Percentiles rank a stretch among this genome's conserved stretches.
phyloP scores from a whole-genome alignment of 2,797 vertebrate species.

The Chaetophractus vellerosus region DNA sequence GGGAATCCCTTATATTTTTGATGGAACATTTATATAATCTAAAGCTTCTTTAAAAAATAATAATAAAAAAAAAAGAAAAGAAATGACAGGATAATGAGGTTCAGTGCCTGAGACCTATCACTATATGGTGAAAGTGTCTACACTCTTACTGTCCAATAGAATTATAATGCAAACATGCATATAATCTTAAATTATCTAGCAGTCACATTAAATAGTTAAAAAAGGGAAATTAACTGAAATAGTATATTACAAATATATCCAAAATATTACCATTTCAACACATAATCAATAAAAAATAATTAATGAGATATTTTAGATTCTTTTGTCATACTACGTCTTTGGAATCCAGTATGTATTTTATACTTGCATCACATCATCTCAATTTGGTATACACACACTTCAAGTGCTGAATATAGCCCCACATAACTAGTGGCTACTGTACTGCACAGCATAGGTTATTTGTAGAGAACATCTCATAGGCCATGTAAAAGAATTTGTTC shows the following conservation, averaged over 20 bases:
- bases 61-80: too few species aligned
- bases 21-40: too few species aligned
- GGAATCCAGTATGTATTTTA: slow-evolving; percentile 42
- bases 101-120: neutral
- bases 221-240: slow-evolving; percentile 14
- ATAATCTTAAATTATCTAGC: slow-evolving; percentile 4
- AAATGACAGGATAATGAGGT: slow-evolving; percentile 51
- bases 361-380: neutral
- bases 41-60: too few species aligned
- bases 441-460: neutral
- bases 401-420: neutral
- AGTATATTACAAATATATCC: neutral
- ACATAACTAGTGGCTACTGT: neutral
- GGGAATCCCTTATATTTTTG: too few species aligned
- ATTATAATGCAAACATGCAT: slow-evolving; percentile 28
- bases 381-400: neutral
- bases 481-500: neutral
- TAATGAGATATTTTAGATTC: too few species aligned
- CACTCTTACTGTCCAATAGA: neutral
- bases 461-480: neutral
- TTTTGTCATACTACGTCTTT: slow-evolving; percentile 42
- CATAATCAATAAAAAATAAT: too few species aligned
- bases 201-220: slow-evolving; percentile 38
- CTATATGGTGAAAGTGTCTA: neutral
- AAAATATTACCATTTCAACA: slow-evolving; percentile 34